Percentiles rank a stretch among this genome's conserved stretches.
Evolutionary conservation across 2,888 invertebrate species (phyloP).

Genomic region (Oscheius sp.): DNA sequence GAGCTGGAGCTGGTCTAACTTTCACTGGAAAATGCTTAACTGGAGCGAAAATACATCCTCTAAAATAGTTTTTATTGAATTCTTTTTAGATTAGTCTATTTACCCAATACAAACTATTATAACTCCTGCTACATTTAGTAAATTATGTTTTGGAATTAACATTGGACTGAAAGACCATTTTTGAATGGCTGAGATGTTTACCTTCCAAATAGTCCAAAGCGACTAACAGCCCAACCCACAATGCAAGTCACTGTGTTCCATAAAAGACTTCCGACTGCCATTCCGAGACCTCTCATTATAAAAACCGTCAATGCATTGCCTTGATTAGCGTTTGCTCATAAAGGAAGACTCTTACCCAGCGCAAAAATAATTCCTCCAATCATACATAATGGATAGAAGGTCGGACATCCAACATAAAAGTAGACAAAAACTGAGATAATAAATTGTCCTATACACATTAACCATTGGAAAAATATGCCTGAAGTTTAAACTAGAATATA

Average conservation of each 20-base stretch:
- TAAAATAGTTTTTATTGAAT: conserved; percentile 11
- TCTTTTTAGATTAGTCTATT: background rate
- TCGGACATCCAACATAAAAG: conserved; percentile 31
- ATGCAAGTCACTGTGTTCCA: conserved; percentile 50
- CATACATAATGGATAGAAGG: conserved; percentile 47
- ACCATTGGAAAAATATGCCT: conserved; percentile 52
- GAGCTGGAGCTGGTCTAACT: conserved; percentile 48
- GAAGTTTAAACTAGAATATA: background rate
- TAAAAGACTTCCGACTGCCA: conserved; percentile 50
- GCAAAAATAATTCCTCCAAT: conserved; percentile 48
- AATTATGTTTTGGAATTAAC: conserved; percentile 36
- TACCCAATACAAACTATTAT: conserved; percentile 51
- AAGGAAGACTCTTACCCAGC: conserved; percentile 37
- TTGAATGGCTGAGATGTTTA: conserved; percentile 7
- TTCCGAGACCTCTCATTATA: conserved; percentile 54
- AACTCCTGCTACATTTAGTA: conserved; percentile 52
- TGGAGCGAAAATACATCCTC: conserved; percentile 46
- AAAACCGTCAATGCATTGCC: conserved; percentile 31
- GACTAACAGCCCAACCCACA: conserved; percentile 48
- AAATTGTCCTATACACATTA: conserved; percentile 52
- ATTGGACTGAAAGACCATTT: conserved; percentile 19
- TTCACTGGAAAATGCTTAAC: conserved; percentile 48
- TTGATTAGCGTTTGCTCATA: background rate
- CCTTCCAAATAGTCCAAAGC: conserved; percentile 55
- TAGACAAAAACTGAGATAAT: conserved; percentile 38